A percentile compares a stretch with the other conserved stretches of the same genome.
phyloP scores from a whole-genome alignment of 2,888 invertebrate genomes.

The Brenthis daphne region DNA sequence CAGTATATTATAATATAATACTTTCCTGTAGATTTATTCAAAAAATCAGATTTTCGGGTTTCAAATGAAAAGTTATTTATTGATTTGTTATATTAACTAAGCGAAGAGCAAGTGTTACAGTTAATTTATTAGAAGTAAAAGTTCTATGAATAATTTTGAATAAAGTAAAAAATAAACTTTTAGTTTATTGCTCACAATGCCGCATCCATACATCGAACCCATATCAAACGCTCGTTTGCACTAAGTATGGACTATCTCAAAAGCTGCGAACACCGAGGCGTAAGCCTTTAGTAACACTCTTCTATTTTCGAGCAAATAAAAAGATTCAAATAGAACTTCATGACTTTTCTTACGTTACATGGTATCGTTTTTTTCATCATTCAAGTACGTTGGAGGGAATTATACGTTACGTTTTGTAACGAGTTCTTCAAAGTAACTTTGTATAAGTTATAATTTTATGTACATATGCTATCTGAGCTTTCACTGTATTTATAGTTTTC shows the following conservation, averaged over 20 bases:
- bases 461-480: no score
- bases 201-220: constrained; percentile 57
- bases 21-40: no score
- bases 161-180: background rate
- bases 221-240: constrained; percentile 79
- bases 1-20: no score
- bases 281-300: constrained; percentile 75
- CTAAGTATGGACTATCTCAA: constrained; percentile 72
- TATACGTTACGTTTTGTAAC: constrained; percentile 39
- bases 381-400: constrained; percentile 41
- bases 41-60: no score
- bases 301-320: constrained; percentile 76
- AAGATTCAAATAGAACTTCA: constrained; percentile 71
- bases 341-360: constrained; percentile 70
- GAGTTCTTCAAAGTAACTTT: background rate
- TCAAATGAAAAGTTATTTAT: no score
- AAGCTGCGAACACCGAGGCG: constrained; percentile 63
- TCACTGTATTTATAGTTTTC: no score
- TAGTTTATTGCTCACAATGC: constrained; percentile 9
- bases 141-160: no score
- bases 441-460: background rate
- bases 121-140: no score
- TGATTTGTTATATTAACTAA: no score
- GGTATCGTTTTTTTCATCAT: constrained; percentile 57
- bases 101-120: no score